Evolutionary conservation across 2,113 vertebrate species (phyloP), one percentile per base, ranked within the genome.

Genomic region (Laterallus jamaicensis): DNA sequence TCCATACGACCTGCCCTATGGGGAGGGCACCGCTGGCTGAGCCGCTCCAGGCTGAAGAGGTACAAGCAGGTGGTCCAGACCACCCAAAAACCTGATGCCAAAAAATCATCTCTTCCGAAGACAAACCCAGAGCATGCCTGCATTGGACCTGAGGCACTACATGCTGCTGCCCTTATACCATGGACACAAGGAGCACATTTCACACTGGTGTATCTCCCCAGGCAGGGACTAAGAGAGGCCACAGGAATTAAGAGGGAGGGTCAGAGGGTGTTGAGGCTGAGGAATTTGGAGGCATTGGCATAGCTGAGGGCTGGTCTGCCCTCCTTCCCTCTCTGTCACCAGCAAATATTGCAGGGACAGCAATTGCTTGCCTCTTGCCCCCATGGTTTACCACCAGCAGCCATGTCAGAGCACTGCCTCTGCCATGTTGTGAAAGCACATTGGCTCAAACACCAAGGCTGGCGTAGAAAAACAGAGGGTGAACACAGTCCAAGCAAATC

Each of bases 401-500:
- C 76, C 82, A 66, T 64, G 86, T 83, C 80, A 28, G 50, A 94
- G 49, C 1, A 0, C 76, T 60, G 71, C 37, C 59, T 73, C 84
- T 31, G 52, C n/a, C 56, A 5, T 2, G 5, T 52, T 0, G 0
- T 58, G 64, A 77, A 86, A 83, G 54, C 21, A 39, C 88, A 5
- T 28, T 93, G 94, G 86, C 91, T 82, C 37, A 8, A 67, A 63
- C 49, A 21, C 40, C 2, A 0, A 37, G 58, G 40, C 58, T 95
- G 88, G 92, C 58, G 0, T 37, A 70, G 74, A 54, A 81, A 82
- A 86, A 37, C 0, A 0, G 35, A 76, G 70, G 49, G 62, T 15
- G 44, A 87, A 44, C 54, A 63, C 74, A 85, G 73, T 52, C 58
- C 83, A 91, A 89, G 93, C 62, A 86, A 92, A 91, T 86, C 77